phyloP scores from a whole-genome alignment of 2,113 vertebrate genomes.

The Carassius carassius region DNA sequence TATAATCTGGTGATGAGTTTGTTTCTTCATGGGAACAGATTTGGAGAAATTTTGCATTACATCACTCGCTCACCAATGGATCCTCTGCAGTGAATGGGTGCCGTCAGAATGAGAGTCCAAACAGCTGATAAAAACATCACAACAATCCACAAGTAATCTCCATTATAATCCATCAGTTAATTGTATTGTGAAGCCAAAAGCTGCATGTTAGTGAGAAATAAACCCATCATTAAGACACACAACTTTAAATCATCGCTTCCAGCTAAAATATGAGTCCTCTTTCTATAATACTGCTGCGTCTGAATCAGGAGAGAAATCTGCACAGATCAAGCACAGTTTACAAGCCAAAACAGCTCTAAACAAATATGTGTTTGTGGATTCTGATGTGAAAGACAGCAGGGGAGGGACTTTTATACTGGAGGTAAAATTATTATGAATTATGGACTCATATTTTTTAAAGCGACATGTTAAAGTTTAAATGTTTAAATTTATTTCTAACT shows the following conservation, averaged over 20 bases:
- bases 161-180: no score
- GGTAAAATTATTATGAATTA: no score
- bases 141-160: no score
- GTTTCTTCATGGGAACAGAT: neutral
- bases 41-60: neutral
- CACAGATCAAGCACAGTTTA: neutral
- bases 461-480: no score
- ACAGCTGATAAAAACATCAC: no score
- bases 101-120: no score
- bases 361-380: neutral
- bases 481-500: neutral
- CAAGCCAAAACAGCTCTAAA: neutral
- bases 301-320: neutral
- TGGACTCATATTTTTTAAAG: no score
- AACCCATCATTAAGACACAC: no score
- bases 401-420: neutral
- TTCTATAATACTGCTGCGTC: neutral
- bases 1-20: neutral
- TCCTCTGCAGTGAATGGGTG: neutral
- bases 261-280: no score
- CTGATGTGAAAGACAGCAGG: neutral
- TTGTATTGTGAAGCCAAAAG: no score
- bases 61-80: neutral
- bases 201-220: no score
- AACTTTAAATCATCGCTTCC: no score